phyloP scores from a whole-genome alignment of 2,797 vertebrate genomes.

The Sebastes alutus region DNA sequence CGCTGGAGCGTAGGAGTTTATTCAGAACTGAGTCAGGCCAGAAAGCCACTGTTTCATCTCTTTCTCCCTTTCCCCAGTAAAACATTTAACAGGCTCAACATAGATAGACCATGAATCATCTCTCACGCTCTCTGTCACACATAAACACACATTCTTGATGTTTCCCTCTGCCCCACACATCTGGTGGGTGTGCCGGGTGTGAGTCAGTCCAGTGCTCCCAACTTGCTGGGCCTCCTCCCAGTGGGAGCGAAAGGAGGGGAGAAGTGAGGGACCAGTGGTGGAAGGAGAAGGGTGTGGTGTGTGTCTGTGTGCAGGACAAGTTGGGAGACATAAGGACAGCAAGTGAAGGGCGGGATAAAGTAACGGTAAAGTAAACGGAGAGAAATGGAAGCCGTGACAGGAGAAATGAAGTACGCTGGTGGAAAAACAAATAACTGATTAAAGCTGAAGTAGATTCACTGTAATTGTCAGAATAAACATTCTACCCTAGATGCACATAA shows the following conservation, averaged over 20 bases:
- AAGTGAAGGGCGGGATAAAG: background rate
- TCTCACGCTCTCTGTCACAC: slow-evolving; percentile 2
- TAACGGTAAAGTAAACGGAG: background rate
- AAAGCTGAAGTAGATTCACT: background rate
- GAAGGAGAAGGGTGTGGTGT: slow-evolving; percentile 27
- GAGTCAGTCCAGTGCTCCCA: slow-evolving; percentile 36
- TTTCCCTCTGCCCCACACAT: slow-evolving; percentile 57
- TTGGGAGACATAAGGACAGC: background rate
- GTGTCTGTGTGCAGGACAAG: background rate
- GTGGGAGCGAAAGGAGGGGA: slow-evolving; percentile 16
- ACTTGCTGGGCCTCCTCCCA: slow-evolving; percentile 35
- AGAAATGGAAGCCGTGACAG: background rate
- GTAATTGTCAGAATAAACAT: slow-evolving; percentile 3
- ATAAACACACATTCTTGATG: slow-evolving; percentile 1
- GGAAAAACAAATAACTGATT: background rate
- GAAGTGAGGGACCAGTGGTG: background rate
- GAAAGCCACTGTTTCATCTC: background rate
- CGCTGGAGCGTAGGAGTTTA: background rate
- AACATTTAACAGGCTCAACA: slow-evolving; percentile 7
- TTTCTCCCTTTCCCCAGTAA: slow-evolving; percentile 6
- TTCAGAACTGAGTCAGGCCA: slow-evolving; percentile 31
- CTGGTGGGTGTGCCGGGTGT: slow-evolving; percentile 60
- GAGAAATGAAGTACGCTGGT: background rate
- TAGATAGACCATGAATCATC: slow-evolving; percentile 47
- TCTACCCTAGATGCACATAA: background rate